Evolutionary conservation across 1,140 invertebrate species (phyloP).

Genomic region (Bombus vancouverensis): DNA sequence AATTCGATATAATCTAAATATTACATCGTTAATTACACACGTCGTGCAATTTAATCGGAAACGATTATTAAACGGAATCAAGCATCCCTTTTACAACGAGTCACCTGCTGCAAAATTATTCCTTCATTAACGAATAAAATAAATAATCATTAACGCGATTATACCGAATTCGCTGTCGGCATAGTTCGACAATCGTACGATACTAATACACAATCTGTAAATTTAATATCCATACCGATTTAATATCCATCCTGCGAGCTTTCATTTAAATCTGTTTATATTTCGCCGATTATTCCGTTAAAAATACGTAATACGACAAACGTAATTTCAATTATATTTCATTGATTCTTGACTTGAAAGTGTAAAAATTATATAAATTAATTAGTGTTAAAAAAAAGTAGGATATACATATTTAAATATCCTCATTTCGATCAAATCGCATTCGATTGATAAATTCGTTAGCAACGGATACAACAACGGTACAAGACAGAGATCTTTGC

Average conservation of each 20-base stretch:
- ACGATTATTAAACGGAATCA: constrained; percentile 15
- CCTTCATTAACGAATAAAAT: constrained; percentile 11
- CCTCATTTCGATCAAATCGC: background rate
- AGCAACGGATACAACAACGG: too few species aligned
- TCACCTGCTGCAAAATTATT: background rate
- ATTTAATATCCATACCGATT: background rate
- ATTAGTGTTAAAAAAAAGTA: too few species aligned
- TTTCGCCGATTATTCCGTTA: background rate
- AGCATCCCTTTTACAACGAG: background rate
- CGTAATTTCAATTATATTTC: background rate
- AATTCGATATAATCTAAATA: constrained; percentile 12
- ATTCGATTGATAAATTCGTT: background rate
- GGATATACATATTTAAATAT: background rate
- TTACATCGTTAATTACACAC: constrained; percentile 29
- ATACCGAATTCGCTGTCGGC: too few species aligned
- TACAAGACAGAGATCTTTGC: background rate
- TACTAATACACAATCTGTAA: background rate
- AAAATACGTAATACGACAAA: background rate
- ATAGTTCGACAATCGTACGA: background rate
- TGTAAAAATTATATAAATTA: too few species aligned
- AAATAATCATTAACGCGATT: constrained; percentile 39
- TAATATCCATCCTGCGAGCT: background rate
- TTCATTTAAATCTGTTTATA: background rate
- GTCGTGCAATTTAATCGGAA: constrained; percentile 1
- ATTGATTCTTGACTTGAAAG: background rate